These are phyloP conservation scores for Myiothlypis chrysogaster DNA, from an alignment of 2,797 vertebrate species.

Conservation along the genomic window DNA sequence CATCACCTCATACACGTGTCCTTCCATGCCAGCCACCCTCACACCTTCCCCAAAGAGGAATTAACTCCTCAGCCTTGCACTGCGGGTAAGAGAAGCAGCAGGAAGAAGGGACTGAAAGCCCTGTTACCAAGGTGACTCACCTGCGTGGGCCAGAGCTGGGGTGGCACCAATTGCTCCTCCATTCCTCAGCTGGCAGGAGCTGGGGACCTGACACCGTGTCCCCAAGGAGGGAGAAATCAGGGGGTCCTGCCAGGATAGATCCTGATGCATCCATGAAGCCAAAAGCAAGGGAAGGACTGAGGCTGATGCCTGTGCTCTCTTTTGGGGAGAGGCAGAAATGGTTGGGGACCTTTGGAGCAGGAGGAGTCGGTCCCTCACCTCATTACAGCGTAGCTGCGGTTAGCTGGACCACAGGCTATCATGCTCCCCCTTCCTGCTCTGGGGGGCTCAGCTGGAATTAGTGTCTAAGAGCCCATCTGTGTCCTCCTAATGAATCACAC, in stretches of 20 bases:
- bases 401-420: background rate
- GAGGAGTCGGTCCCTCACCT: background rate
- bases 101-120: conserved; percentile 27
- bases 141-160: background rate
- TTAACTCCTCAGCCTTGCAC: background rate
- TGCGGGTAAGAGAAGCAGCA: background rate
- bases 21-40: background rate
- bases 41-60: background rate
- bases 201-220: background rate
- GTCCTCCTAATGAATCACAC: conserved; percentile 46
- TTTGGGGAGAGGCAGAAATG: background rate
- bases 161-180: conserved; percentile 12
- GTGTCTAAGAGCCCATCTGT: conserved; percentile 30
- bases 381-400: background rate
- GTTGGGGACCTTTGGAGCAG: rapidly evolving
- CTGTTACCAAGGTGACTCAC: conserved; percentile 64
- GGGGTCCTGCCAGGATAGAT: background rate
- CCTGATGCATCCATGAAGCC: background rate
- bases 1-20: background rate
- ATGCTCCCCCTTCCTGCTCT: background rate
- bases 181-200: background rate
- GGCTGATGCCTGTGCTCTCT: rapidly evolving
- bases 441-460: background rate
- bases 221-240: background rate
- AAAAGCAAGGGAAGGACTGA: background rate